A percentile compares a stretch with the other conserved stretches of the same genome.
These are phyloP conservation scores for Hetaerina americana DNA, from an alignment of 1,140 invertebrate genomes.

Conservation along the genomic window DNA sequence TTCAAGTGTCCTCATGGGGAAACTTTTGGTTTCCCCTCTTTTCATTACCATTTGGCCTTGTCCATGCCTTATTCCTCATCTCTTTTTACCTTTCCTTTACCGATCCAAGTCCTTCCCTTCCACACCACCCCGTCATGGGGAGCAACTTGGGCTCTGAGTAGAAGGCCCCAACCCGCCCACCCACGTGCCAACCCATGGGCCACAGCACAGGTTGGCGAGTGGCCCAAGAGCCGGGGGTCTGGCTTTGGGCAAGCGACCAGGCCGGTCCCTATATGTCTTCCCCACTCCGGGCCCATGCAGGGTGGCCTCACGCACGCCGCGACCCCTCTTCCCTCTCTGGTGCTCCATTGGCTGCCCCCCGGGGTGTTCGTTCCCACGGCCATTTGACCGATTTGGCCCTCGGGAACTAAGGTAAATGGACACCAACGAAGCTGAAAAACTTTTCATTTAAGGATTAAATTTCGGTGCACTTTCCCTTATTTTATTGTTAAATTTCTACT, in stretches of 20 bases:
- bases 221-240: conserved; percentile 5
- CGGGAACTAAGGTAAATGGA: conserved; percentile 14
- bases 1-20: neutral
- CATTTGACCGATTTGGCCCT: neutral
- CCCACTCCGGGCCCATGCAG: neutral
- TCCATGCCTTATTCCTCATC: too few relatives aligned
- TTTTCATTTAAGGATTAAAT: neutral
- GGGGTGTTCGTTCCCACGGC: neutral
- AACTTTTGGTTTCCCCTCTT: neutral
- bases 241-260: neutral
- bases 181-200: neutral
- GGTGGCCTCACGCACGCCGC: neutral
- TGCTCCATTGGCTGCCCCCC: neutral
- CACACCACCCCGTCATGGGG: neutral
- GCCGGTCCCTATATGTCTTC: neutral
- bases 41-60: neutral
- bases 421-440: conserved; percentile 6
- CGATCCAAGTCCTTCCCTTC: neutral
- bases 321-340: conserved; percentile 8
- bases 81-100: too few relatives aligned
- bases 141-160: neutral
- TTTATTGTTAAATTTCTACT: neutral
- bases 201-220: neutral
- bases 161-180: neutral
- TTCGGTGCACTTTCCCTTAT: neutral